phyloP scores from a whole-genome alignment of 2,888 invertebrate species.

The Aspidiotus destructor region DNA sequence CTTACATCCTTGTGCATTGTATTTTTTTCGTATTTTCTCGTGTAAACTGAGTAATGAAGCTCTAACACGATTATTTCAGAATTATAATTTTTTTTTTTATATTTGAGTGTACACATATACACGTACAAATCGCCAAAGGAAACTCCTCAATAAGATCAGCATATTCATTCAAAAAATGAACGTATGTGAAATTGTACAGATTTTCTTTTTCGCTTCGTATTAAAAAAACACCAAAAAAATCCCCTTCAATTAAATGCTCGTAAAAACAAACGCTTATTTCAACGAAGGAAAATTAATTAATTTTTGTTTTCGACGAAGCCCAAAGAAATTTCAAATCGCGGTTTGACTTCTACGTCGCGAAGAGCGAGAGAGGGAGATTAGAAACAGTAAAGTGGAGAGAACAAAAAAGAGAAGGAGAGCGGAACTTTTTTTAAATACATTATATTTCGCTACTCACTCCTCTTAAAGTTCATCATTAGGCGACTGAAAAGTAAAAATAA shows the following conservation, averaged over 20 bases:
- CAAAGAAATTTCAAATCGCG: neutral
- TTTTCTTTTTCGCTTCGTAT: too few relatives aligned
- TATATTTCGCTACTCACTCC: neutral
- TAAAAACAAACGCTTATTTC: neutral
- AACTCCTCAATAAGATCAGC: too few relatives aligned
- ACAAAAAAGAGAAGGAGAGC: slow-evolving; percentile 3
- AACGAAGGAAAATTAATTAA: neutral
- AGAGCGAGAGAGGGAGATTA: neutral
- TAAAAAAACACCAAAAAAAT: neutral
- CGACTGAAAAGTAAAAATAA: slow-evolving; percentile 12
- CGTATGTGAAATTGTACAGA: too few relatives aligned
- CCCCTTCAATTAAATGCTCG: slow-evolving; percentile 1
- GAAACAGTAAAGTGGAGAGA: neutral
- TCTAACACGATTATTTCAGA: too few relatives aligned
- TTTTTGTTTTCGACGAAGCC: neutral
- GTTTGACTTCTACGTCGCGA: neutral
- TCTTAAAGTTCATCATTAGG: slow-evolving; percentile 11
- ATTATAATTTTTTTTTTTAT: too few relatives aligned
- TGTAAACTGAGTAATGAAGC: too few relatives aligned
- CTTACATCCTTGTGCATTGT: too few relatives aligned
- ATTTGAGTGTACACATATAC: too few relatives aligned
- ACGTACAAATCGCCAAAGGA: too few relatives aligned
- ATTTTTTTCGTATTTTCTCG: too few relatives aligned
- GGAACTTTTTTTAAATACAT: slow-evolving; percentile 3
- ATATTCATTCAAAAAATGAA: too few relatives aligned